Base-by-base conservation (phyloP, 2,888 invertebrate genomes). In the Minunthozetes semirufus region DNA sequence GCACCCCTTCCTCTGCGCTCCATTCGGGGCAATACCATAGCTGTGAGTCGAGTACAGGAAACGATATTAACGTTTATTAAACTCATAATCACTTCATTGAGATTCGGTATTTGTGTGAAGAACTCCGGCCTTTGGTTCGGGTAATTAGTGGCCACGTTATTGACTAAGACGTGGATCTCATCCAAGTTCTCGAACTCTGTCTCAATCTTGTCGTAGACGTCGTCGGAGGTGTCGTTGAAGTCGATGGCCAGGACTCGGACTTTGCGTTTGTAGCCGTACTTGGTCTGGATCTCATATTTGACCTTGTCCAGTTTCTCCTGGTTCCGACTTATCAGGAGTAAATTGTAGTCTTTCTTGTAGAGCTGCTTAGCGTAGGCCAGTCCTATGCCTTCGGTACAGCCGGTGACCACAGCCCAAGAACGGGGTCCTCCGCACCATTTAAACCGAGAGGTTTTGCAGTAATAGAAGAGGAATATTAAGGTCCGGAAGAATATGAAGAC, bases 321-420 rank as follows among this genome's bases (percentile, higher is more conserved):
- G 78, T 87, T 90, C 79, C 94, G 86, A 81, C 93, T 92, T 78
- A 94, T 89, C 77, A 94, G 86, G 75, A 92, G 88, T 74, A 94
- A 83, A 83, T 90, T 92, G 78, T 93, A 83, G 6, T 90, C 90
- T 77, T 88, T 87, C 72, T 86, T 86, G 5, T 93, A 93, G 80
- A 94, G 84, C 84, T 92, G 90, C 79, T 86, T 83, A 53, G 92
- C 91, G 82, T 94, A 94, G 78, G 92, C 90, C 84, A 89, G 91
- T 68, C 94, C 94, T 81, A 94, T 93, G 75, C 94, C 94, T 84
- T 94, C 94, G 0, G 94, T 93, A 48, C 90, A 89, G 17, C 94
- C 94, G 0, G 94, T 94, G 73, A 94, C 87, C 79, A 92, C 93
- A 27, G 75, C 75, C 76, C 76, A 76, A 33, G 56, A 50, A 38